Base-by-base conservation (phyloP, 2,888 invertebrate species). In the Lithophane ornitopus region DNA sequence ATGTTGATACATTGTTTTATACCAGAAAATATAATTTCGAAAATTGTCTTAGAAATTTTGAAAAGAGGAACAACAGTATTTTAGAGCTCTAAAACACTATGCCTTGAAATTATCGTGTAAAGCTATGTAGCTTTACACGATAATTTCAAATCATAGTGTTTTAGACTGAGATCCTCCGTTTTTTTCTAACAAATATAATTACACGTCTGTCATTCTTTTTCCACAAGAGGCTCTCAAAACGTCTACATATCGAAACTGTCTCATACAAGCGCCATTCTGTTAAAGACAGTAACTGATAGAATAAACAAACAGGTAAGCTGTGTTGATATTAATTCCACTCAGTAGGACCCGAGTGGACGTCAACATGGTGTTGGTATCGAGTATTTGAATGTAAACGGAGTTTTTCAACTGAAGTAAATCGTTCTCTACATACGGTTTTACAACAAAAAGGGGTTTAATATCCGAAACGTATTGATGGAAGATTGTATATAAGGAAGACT, bases 301-400 rank as follows among this genome's bases (percentile, higher is more conserved):
- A 75, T 73, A 74, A 75, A 81, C 79, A 78, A 78, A 76, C 59
- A 82, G 62, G 76, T 78, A 76, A 80, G 66, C 70, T 52, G 49
- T 76, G 67, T 74, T 76, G 74, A 75, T 78, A 85, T 85, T 67
- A 78, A 86, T 77, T 74, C 70, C 44, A 69, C 26, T 75, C 54
- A 39, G 52, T 52, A 52, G 28, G 52, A 46, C 63, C 46, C 61
- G 34, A 68, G 22, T 80, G 59, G 76, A 52, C 44, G 56, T 69
- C 73, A 85, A 74, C 65, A 58, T 66, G 9, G 65, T 82, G 52
- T 71, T 71, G 80, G 34, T 46, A 39, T 16, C 22, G 16, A 26
- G 75, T 74, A 63, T 49, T 81, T 63, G 39, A 26, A 63, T 44
- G 26, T 44, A 26, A 78, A 75, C 34, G 16, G 28, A 67, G 26